Evolutionary conservation across 2,797 vertebrate species (phyloP), one percentile per base, ranked within the genome.

Genomic region (Acanthurus tractus): DNA sequence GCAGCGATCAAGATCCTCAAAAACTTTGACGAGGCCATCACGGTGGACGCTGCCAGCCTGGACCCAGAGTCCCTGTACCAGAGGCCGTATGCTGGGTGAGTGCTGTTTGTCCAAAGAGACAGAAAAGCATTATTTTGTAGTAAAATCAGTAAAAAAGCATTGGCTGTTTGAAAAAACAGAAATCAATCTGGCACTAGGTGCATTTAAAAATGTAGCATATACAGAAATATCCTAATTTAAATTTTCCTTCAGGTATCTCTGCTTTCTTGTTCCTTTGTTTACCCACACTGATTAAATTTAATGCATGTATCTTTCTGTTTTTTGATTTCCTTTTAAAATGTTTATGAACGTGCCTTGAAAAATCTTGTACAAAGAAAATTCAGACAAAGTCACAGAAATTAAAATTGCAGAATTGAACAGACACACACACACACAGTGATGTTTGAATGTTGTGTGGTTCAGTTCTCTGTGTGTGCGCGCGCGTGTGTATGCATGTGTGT

Each of bases 11-110:
- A 98, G 96, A 99, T 99, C 94, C 92, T 99, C 93, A 99, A 99
- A 91, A 99, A 99, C 93, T 99, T 99, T 87, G 98, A 99, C 65
- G 98, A 99, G 96, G 98, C 97, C 58, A 99, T 99, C 95, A 98
- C 97, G 18, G 97, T 99, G 70, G 98, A 99, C 84, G 96, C 96
- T 48, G 96, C 97, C 89, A 99, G 97, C 81, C 91, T 99, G 94
- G 98, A 99, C 90, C 98, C 98, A 0, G 98, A 99, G 84, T 97
- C 97, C 68, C 88, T 99, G 36, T 99, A 99, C 91, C 98, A 99
- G 76, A 94, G 98, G 70, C 96, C 97, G 0, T 99, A 99, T 2
- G 97, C 98, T 84, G 98, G 98, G 98, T 99, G 95, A 97, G 96
- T 79, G 22, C 6, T 53, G 13, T 22, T 18, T 56, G 14, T 25